These are phyloP conservation scores for Hecatera dysodea DNA, from an alignment of 2,888 invertebrate species.

Conservation along the genomic window DNA sequence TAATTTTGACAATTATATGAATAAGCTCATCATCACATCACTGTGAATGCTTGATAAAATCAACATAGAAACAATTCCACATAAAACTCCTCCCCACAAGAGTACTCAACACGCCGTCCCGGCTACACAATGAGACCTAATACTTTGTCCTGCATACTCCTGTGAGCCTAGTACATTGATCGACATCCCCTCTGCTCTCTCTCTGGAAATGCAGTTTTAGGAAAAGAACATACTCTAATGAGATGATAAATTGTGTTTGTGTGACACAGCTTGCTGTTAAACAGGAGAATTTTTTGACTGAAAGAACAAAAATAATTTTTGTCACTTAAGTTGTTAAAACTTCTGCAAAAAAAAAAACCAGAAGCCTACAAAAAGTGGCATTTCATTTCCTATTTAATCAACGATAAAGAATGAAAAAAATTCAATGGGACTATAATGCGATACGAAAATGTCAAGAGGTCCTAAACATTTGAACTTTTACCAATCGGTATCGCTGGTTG, in stretches of 20 bases:
- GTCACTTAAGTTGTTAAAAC: no score
- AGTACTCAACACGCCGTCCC: neutral
- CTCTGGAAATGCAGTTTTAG: neutral
- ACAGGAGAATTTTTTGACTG: no score
- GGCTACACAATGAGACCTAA: neutral
- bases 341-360: no score
- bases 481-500: no score
- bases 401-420: no score
- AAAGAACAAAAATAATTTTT: no score
- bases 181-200: neutral
- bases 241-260: neutral
- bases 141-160: neutral
- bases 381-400: no score
- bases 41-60: neutral
- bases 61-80: neutral
- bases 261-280: no score
- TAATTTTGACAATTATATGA: neutral
- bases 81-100: neutral
- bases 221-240: neutral
- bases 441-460: no score
- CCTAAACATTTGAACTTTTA: no score
- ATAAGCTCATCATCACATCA: neutral
- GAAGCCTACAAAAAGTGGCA: no score
- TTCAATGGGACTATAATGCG: no score
- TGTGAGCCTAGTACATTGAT: constrained; percentile 1